phyloP scores from a whole-genome alignment of 2,113 vertebrate genomes.

The Lepisosteus osseus region DNA sequence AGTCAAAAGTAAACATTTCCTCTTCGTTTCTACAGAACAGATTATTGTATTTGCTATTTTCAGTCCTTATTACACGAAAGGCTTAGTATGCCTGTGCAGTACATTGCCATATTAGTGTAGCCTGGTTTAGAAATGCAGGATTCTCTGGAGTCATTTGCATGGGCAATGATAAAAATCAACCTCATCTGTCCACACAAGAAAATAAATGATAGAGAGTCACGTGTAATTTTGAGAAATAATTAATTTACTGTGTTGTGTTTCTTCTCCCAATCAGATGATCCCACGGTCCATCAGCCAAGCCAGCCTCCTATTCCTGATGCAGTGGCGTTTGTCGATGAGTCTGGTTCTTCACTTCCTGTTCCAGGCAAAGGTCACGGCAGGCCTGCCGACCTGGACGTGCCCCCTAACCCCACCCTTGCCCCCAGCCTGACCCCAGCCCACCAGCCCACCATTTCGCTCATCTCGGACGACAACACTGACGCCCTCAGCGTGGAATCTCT shows the following conservation, averaged over 20 bases:
- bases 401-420: conserved; percentile 66
- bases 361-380: conserved; percentile 17
- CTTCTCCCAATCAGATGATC: conserved; percentile 62
- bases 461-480: conserved; percentile 75
- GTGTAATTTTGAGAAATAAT: neutral
- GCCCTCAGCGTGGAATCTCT: conserved; percentile 84
- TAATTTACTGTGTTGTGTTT: neutral
- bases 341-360: conserved; percentile 34
- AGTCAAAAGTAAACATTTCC: no score
- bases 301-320: conserved; percentile 53
- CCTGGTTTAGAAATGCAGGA: no score
- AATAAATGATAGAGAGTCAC: neutral
- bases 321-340: conserved; percentile 34
- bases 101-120: neutral
- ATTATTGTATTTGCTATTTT: neutral
- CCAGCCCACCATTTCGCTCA: conserved; percentile 90
- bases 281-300: conserved; percentile 63
- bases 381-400: conserved; percentile 21
- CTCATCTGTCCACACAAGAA: neutral
- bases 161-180: no score
- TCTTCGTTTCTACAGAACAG: neutral
- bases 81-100: neutral
- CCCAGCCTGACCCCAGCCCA: conserved; percentile 91
- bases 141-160: no score
- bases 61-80: neutral